phyloP scores from a whole-genome alignment of 2,888 invertebrate species.

The Pachymerium ferrugineum region DNA sequence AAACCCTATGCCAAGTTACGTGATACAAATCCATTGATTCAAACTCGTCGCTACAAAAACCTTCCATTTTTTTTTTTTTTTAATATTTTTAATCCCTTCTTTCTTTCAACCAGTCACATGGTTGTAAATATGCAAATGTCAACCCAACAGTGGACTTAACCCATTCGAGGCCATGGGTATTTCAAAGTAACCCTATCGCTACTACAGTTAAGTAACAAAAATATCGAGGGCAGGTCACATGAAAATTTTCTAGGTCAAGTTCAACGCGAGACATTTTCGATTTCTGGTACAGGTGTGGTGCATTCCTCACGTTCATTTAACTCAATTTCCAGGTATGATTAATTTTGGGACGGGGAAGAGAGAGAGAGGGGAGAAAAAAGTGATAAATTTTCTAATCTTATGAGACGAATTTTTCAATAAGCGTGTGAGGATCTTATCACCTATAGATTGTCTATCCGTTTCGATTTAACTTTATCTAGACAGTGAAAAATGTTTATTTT shows the following conservation, averaged over 20 bases:
- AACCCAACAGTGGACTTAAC: neutral
- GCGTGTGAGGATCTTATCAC: too few relatives aligned
- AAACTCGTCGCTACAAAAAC: too few relatives aligned
- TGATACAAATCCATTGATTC: neutral
- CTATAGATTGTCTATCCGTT: too few relatives aligned
- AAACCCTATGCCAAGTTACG: neutral
- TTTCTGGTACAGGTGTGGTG: conserved; percentile 13
- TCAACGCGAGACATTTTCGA: neutral
- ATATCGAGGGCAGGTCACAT: neutral
- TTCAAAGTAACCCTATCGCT: too few relatives aligned
- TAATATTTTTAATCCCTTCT: neutral
- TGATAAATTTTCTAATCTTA: too few relatives aligned
- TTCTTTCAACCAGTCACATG: neutral
- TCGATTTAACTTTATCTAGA: too few relatives aligned
- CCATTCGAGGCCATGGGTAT: too few relatives aligned
- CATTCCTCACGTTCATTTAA: neutral
- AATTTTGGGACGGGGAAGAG: too few relatives aligned
- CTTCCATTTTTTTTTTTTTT: neutral
- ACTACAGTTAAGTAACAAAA: too few relatives aligned
- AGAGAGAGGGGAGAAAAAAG: too few relatives aligned
- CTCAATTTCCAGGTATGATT: neutral
- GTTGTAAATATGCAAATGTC: too few relatives aligned
- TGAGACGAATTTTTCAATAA: too few relatives aligned
- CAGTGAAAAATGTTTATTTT: neutral
- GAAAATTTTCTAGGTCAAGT: conserved; percentile 4